These are phyloP conservation scores for Rattus rattus DNA, from an alignment of 2,113 vertebrate genomes.

Conservation along the genomic window DNA sequence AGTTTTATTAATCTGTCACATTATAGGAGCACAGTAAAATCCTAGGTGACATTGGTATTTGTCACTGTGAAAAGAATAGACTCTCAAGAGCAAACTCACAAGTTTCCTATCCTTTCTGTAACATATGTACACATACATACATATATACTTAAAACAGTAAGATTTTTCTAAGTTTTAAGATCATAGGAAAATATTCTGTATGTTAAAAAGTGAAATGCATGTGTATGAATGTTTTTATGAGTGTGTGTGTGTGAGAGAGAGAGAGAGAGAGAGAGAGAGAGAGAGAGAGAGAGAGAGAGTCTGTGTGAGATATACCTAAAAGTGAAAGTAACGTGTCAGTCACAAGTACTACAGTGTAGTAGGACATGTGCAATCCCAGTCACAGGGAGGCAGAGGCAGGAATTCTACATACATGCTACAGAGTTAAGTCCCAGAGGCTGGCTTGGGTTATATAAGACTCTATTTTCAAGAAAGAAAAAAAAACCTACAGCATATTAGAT, in stretches of 20 bases:
- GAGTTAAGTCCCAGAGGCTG: not conserved
- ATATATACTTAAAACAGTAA: not conserved
- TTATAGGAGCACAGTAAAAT: not conserved
- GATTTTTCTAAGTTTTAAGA: slow-evolving; percentile 4
- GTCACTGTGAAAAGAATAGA: not conserved
- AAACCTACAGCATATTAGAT: not conserved
- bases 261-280: too few relatives aligned
- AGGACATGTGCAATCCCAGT: not conserved
- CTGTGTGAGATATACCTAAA: not conserved
- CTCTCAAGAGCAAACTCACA: not conserved
- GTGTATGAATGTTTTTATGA: too few relatives aligned
- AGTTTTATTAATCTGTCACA: not conserved
- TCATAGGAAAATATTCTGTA: not conserved
- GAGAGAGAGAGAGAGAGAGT: too few relatives aligned
- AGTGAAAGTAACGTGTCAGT: not conserved
- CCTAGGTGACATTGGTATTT: not conserved
- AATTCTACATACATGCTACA: not conserved
- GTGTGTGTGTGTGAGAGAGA: too few relatives aligned
- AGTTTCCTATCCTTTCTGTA: not conserved
- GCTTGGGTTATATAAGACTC: not conserved
- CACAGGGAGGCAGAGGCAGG: not conserved
- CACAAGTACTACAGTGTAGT: not conserved
- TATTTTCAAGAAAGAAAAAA: not conserved
- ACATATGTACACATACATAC: not conserved
- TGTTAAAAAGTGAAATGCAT: not conserved